Evolutionary conservation across 2,113 vertebrate genomes (phyloP).

Genomic region (Asarcornis scutulata): DNA sequence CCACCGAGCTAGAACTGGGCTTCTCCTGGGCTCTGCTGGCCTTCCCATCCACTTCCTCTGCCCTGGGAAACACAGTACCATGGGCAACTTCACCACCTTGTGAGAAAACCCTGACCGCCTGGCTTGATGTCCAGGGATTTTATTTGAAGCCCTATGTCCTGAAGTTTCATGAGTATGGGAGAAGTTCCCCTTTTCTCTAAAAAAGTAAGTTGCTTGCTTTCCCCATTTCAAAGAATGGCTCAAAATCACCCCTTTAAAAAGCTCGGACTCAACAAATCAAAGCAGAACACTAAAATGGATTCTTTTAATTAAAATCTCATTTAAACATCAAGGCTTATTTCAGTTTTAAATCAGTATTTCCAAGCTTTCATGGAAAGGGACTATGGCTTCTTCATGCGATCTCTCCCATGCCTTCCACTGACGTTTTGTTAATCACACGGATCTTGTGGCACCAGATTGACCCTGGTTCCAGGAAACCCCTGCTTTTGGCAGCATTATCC

Average conservation of each 20-base stretch:
- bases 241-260: neutral
- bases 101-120: neutral
- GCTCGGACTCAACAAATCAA: neutral
- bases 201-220: neutral
- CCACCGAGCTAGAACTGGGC: neutral
- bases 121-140: neutral
- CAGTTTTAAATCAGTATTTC: neutral
- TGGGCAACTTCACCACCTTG: accelerated
- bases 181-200: neutral
- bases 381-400: neutral
- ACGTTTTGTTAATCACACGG: neutral
- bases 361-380: neutral
- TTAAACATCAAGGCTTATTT: neutral
- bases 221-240: neutral
- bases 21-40: neutral
- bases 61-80: neutral
- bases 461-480: neutral
- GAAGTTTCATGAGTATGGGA: neutral
- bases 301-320: neutral
- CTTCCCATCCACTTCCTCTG: neutral
- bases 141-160: neutral
- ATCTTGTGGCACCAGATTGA: too few relatives aligned
- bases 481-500: neutral
- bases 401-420: neutral
- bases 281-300: neutral